Evolutionary conservation across 2,888 invertebrate genomes (phyloP).

Genomic region (Seira ritae): DNA sequence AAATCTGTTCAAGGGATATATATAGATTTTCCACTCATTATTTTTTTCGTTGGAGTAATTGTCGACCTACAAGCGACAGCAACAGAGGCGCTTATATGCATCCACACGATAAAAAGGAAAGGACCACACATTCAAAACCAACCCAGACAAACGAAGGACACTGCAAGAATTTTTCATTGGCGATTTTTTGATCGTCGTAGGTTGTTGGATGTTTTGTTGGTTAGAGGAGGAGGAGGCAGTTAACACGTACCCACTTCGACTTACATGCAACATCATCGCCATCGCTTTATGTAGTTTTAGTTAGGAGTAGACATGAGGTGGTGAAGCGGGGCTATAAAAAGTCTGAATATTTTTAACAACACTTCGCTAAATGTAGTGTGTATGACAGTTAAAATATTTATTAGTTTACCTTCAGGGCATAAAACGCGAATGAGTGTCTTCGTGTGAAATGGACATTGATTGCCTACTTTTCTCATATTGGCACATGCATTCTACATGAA

Average conservation of each 20-base stretch:
- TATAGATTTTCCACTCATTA: not conserved
- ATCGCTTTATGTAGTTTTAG: too few species aligned
- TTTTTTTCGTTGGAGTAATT: not conserved
- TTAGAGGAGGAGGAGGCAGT: not conserved
- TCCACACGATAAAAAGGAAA: not conserved
- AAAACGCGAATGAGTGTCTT: not conserved
- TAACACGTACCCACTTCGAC: not conserved
- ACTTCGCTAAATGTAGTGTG: too few species aligned
- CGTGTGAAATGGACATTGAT: not conserved
- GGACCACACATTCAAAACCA: not conserved
- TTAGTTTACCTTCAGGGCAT: not conserved
- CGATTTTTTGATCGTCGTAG: not conserved
- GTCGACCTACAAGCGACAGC: not conserved
- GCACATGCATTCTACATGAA: not conserved
- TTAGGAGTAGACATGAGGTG: not conserved
- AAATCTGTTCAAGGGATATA: not conserved
- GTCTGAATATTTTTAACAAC: not conserved
- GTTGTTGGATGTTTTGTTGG: not conserved
- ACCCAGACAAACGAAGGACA: not conserved
- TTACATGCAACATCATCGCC: not conserved
- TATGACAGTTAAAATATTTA: not conserved
- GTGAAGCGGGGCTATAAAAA: not conserved
- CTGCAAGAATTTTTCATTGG: not conserved
- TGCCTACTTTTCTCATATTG: not conserved
- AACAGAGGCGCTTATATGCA: too few species aligned